A percentile compares a stretch with the other conserved stretches of the same genome.
Conservation (phyloP, 2,113 vertebrate species). For the Lanius collurio region DNA sequence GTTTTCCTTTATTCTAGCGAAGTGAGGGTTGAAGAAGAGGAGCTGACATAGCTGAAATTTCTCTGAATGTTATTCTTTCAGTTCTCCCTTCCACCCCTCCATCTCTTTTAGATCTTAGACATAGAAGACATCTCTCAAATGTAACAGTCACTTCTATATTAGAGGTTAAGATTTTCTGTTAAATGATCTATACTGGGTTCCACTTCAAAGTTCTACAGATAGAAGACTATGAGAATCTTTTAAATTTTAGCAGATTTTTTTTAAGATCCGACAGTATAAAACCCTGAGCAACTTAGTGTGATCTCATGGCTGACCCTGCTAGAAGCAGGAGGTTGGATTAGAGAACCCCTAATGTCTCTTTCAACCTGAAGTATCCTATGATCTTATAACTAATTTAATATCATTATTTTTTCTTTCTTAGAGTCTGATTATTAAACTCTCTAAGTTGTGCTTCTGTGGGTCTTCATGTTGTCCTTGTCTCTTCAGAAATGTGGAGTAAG, state of each 20-base stretch:
- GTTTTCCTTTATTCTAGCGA: neutral
- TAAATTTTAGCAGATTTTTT: neutral
- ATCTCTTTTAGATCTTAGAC: neutral
- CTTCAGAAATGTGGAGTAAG: neutral
- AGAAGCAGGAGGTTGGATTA: neutral
- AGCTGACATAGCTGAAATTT: neutral
- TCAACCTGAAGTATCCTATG: neutral
- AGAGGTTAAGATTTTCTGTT: neutral
- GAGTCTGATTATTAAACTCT: neutral
- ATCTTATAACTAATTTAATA: neutral
- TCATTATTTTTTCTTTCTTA: neutral
- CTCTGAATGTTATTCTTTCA: neutral
- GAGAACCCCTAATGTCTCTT: neutral
- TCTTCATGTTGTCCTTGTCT: neutral
- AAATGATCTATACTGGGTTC: neutral
- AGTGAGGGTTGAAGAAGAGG: neutral
- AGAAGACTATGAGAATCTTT: neutral
- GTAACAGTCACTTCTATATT: neutral
- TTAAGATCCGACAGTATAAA: neutral
- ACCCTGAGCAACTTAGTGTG: neutral
- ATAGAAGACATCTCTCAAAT: neutral
- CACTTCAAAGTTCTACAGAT: neutral
- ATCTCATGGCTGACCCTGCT: neutral
- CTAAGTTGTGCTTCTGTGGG: neutral
- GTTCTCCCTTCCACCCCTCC: neutral